These are phyloP conservation scores for Procavia capensis DNA, from an alignment of 2,113 vertebrate genomes.

Conservation along the genomic window DNA sequence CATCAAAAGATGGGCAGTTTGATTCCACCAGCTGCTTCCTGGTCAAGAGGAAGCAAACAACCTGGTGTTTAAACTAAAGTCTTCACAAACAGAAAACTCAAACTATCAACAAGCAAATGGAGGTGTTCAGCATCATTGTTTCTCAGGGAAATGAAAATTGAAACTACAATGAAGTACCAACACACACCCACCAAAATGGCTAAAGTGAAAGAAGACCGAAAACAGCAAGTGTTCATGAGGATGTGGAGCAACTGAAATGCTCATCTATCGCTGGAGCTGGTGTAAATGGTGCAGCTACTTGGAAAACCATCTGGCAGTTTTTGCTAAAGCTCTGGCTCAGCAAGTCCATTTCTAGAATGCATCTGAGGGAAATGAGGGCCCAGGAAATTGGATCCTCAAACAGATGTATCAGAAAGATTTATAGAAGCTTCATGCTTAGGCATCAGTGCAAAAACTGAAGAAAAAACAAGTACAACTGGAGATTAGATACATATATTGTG, in stretches of 20 bases:
- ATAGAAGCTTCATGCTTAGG: background rate
- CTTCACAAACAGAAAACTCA: background rate
- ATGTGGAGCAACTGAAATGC: background rate
- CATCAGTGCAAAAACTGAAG: background rate
- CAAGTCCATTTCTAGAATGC: background rate
- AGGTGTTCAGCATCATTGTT: background rate
- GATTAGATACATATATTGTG: background rate
- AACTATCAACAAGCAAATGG: background rate
- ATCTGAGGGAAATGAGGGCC: background rate
- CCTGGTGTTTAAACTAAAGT: background rate
- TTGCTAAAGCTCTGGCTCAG: background rate
- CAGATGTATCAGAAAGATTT: background rate
- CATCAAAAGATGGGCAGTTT: no score
- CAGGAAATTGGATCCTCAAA: background rate
- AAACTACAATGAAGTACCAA: background rate
- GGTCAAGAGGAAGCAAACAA: background rate
- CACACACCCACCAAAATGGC: background rate
- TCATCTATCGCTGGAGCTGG: no score
- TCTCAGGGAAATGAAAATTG: background rate
- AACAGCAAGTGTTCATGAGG: rapidly evolving
- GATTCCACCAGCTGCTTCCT: no score
- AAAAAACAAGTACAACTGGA: background rate
- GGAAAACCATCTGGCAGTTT: background rate
- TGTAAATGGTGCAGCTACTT: no score
- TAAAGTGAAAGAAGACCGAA: background rate